A percentile compares a stretch with the other conserved stretches of the same genome.
Evolutionary conservation across 2,113 vertebrate species (phyloP).

Genomic region (Mirounga angustirostris): DNA sequence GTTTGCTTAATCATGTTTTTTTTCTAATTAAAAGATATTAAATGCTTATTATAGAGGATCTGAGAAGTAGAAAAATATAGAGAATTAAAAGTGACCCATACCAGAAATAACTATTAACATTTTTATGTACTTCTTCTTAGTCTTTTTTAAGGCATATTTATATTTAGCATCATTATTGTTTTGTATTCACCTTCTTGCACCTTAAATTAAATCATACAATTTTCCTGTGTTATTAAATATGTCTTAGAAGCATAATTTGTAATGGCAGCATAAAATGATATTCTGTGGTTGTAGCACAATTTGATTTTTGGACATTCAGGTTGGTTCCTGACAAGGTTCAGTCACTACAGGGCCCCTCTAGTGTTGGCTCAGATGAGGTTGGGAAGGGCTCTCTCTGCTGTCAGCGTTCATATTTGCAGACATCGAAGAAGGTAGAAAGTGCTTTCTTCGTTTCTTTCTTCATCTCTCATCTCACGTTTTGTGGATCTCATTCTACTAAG

Average conservation of each 20-base stretch:
- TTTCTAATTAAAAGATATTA: not conserved
- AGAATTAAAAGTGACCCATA: not conserved
- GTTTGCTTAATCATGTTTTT: not conserved
- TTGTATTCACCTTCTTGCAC: not conserved
- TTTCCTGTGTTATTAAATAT: not conserved
- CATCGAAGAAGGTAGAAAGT: not conserved
- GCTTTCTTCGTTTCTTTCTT: not conserved
- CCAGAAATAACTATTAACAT: not conserved
- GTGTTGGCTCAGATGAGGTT: rapidly evolving
- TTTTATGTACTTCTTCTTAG: not conserved
- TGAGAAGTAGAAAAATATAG: not conserved
- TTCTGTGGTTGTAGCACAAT: not conserved
- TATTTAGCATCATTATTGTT: not conserved
- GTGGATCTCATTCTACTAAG: not conserved
- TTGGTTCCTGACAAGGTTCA: not conserved
- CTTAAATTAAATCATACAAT: not conserved
- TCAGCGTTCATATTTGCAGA: too few relatives aligned
- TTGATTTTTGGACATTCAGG: too few relatives aligned
- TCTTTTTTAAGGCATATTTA: not conserved
- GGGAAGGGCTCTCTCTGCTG: not conserved
- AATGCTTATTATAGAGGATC: not conserved
- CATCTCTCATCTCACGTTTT: not conserved
- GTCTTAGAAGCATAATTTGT: not conserved
- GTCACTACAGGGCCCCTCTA: rapidly evolving
- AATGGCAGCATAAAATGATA: not conserved